phyloP scores from a whole-genome alignment of 2,888 invertebrate genomes.

The Villa cingulata region DNA sequence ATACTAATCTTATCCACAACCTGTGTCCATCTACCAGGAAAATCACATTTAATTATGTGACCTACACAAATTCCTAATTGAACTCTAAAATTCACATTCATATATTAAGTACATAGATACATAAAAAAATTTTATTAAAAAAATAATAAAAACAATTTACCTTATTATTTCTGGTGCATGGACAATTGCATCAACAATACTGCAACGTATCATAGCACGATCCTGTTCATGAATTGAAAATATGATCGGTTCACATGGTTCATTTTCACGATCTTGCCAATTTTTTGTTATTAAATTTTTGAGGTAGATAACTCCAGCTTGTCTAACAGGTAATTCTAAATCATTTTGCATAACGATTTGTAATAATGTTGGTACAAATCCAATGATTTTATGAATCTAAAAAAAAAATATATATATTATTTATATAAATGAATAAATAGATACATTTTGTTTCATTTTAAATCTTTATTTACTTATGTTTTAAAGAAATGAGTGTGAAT shows the following conservation, averaged over 20 bases:
- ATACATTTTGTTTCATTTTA: too few relatives aligned
- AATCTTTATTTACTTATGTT: neutral
- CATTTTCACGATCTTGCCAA: conserved; percentile 76
- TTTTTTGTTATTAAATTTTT: conserved; percentile 82
- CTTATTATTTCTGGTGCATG: conserved; percentile 80
- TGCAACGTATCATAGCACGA: conserved; percentile 78
- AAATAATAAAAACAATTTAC: conserved; percentile 27
- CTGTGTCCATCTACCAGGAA: conserved; percentile 89
- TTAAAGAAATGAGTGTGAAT: too few relatives aligned
- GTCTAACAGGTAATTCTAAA: conserved; percentile 80
- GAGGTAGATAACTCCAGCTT: conserved; percentile 92
- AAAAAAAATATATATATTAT: conserved; percentile 9
- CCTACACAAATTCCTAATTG: conserved; percentile 89
- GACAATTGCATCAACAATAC: conserved; percentile 90
- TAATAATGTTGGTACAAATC: conserved; percentile 84
- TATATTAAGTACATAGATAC: too few relatives aligned
- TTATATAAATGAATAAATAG: too few relatives aligned
- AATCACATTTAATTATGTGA: conserved; percentile 89
- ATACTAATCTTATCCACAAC: conserved; percentile 91
- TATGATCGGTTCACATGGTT: conserved; percentile 56
- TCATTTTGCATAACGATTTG: conserved; percentile 88
- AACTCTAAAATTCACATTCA: conserved; percentile 41
- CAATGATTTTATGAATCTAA: conserved; percentile 87
- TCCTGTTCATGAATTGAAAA: conserved; percentile 95
- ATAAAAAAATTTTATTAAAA: neutral